phyloP scores from a whole-genome alignment of 2,888 invertebrate species.

The Perithous albicinctus region DNA sequence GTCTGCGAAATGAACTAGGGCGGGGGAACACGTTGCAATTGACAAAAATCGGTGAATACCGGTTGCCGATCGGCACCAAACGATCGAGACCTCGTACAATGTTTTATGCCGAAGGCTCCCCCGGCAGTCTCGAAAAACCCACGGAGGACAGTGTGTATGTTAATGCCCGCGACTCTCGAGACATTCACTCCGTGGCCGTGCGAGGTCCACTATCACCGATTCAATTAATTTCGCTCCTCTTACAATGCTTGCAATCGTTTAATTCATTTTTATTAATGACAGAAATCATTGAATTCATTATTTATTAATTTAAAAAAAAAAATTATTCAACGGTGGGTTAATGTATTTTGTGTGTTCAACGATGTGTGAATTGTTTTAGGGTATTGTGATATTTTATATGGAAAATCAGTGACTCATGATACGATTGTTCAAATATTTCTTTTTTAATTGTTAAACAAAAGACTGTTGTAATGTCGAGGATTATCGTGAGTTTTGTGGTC shows the following conservation, averaged over 20 bases:
- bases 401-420: slow-evolving; percentile 7
- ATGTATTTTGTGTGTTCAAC: neutral
- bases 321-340: neutral
- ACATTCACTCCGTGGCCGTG: slow-evolving; percentile 73
- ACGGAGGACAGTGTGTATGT: slow-evolving; percentile 53
- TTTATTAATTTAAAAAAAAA: too few relatives aligned
- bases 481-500: slow-evolving; percentile 67
- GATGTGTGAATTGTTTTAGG: neutral
- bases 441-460: slow-evolving; percentile 15
- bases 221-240: slow-evolving; percentile 20
- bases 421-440: slow-evolving; percentile 15
- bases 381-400: neutral
- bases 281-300: too few relatives aligned
- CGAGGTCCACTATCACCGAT: slow-evolving; percentile 69
- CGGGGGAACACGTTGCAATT: slow-evolving; percentile 31
- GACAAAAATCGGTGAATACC: slow-evolving; percentile 59
- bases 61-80: slow-evolving; percentile 57
- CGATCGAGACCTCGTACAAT: slow-evolving; percentile 57
- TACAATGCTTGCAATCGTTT: too few relatives aligned
- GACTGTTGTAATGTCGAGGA: slow-evolving; percentile 65
- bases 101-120: slow-evolving; percentile 39
- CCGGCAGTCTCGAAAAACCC: slow-evolving; percentile 40
- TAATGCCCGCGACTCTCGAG: slow-evolving; percentile 64
- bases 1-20: neutral
- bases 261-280: too few relatives aligned